These are phyloP conservation scores for Artibeus jamaicensis DNA, from an alignment of 2,797 vertebrate genomes.

Conservation along the genomic window DNA sequence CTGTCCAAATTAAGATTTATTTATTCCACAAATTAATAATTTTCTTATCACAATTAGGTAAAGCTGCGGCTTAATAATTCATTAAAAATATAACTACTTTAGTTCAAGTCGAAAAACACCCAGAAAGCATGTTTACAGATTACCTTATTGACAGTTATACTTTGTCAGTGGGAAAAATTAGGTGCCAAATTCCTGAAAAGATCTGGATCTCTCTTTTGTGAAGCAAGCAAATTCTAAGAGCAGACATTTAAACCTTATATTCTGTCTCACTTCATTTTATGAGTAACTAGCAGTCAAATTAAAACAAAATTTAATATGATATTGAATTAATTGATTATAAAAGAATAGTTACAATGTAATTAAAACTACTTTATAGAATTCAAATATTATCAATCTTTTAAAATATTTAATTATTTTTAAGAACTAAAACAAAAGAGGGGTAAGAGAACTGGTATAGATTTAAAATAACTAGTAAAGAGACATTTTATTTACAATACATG, in stretches of 20 bases:
- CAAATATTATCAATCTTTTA: not conserved
- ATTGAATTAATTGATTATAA: not conserved
- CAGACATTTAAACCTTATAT: not conserved
- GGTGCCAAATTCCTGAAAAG: not conserved
- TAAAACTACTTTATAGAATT: not conserved
- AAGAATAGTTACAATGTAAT: not conserved
- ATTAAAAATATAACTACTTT: not conserved
- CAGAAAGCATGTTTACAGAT: not conserved
- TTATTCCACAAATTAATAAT: not conserved
- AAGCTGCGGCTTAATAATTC: not conserved
- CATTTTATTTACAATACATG: not conserved
- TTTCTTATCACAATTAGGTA: not conserved
- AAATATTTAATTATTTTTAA: not conserved
- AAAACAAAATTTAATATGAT: not conserved
- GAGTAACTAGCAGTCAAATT: not conserved
- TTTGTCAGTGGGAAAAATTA: not conserved
- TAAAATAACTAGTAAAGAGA: not conserved
- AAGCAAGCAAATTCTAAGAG: not conserved
- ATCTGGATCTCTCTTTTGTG: not conserved
- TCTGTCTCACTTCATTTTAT: not conserved
- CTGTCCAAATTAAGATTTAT: not conserved
- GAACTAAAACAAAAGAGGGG: not conserved
- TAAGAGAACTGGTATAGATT: no score
- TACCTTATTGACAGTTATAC: not conserved
- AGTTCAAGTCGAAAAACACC: slow-evolving; percentile 2